Evolutionary conservation across 1,140 invertebrate species (phyloP), one percentile per base, ranked within the genome.

Genomic region (Ostrea denselamellosa): DNA sequence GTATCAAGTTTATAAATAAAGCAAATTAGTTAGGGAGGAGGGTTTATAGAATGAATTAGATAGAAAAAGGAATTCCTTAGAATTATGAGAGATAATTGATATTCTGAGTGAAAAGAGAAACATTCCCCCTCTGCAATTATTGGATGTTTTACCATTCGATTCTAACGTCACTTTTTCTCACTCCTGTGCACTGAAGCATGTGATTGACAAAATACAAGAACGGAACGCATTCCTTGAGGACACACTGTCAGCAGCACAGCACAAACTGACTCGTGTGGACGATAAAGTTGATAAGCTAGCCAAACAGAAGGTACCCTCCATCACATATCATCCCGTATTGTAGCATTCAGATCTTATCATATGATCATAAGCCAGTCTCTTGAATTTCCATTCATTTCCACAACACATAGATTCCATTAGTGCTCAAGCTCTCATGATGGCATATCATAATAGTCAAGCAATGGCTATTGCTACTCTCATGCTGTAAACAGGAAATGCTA

Each of bases 131-230:
- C 22, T 68, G 9, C 9, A 56, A 22, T 22, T 68, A 68, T 68
- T n/a, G 8, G n/a, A 22, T n/a, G 25, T 28, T 25, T 28, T 8
- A 71, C 9, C 12, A 34, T 71, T 71, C 68, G 22, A 28, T 34
- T 77, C 28, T 77, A 77, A 77, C 28, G 1, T 44, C 68, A 77
- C 68, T 34, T 25, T 77, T 77, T 77, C 28, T 77, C 44, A 53
- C 82, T 53, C 28, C 34, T 62, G 25, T 85, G 56, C 8, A 58
- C 53, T 51, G 10, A 84, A 89, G 88, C 85, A 44, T 65, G 71
- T 89, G 51, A 87, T 89, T 62, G 83, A 89, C 83, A 68, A 87
- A 85, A 81, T 87, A 68, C 65, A 71, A 62, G 83, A 82, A 53
- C 53, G 86, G 65, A 85, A 83, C 51, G 54, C 81, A 34, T 58